phyloP scores from a whole-genome alignment of 2,797 vertebrate genomes.

The Melanotaenia trifasciata region DNA sequence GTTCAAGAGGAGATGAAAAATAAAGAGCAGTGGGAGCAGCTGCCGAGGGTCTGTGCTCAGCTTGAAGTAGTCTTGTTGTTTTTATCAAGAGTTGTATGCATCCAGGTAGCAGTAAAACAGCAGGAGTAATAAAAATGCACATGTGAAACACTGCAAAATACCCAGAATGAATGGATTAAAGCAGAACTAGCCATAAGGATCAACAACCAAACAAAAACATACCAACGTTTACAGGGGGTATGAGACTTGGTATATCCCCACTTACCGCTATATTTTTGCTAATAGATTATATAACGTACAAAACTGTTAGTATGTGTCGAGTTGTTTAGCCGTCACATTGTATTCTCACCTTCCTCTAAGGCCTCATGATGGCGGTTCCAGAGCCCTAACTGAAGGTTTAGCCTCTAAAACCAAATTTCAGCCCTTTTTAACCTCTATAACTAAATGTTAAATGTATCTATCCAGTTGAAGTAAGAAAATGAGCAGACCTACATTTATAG shows the following conservation, averaged over 20 bases:
- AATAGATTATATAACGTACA: neutral
- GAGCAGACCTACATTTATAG: no score
- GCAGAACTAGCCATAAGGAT: neutral
- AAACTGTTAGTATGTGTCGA: no score
- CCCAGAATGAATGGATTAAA: neutral
- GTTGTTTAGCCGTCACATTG: neutral
- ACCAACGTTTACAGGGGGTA: neutral
- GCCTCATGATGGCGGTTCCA: no score
- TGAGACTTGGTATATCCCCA: neutral
- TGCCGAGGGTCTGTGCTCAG: constrained; percentile 90
- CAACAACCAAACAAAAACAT: neutral
- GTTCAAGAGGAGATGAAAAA: constrained; percentile 99
- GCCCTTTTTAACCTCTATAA: no score
- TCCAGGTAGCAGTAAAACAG: neutral
- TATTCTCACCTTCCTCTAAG: neutral
- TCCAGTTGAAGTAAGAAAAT: neutral
- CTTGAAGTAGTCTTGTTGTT: neutral
- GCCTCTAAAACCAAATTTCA: neutral
- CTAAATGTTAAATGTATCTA: neutral
- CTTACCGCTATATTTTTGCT: neutral
- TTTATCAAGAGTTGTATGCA: neutral
- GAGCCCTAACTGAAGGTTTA: no score
- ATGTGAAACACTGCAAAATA: neutral
- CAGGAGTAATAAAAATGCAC: neutral
- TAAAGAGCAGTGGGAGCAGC: constrained; percentile 96